These are phyloP conservation scores for Microplitis manilae DNA, from an alignment of 2,888 invertebrate genomes.

Conservation along the genomic window DNA sequence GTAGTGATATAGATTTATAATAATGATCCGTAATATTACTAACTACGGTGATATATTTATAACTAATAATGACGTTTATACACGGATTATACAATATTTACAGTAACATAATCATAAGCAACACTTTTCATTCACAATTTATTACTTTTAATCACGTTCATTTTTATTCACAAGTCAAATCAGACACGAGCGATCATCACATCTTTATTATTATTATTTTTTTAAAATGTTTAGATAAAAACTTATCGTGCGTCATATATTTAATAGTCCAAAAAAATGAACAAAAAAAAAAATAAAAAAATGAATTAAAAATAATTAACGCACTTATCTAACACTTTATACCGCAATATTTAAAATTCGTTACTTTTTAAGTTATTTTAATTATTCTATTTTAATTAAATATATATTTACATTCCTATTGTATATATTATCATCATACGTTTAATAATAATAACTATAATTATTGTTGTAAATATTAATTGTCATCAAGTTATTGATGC, in stretches of 20 bases:
- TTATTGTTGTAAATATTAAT: not conserved
- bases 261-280: conserved; percentile 29
- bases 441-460: not conserved
- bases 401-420: conserved; percentile 25
- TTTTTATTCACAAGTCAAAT: conserved; percentile 6
- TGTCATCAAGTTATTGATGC: conserved; percentile 26
- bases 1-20: conserved; percentile 67
- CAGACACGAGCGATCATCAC: not conserved
- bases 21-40: conserved; percentile 70
- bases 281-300: conserved; percentile 22
- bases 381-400: conserved; percentile 32
- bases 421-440: not conserved
- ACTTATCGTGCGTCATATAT: conserved; percentile 16
- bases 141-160: conserved; percentile 41
- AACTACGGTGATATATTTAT: conserved; percentile 69
- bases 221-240: conserved; percentile 20
- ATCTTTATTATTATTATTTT: not conserved
- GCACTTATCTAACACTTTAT: conserved; percentile 15
- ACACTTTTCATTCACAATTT: conserved; percentile 44
- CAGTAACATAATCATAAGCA: conserved; percentile 68
- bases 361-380: not conserved
- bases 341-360: not conserved
- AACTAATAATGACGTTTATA: conserved; percentile 70
- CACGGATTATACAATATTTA: conserved; percentile 72
- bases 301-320: conserved; percentile 31